A percentile compares a stretch with the other conserved stretches of the same genome.
Evolutionary conservation across 2,888 invertebrate genomes (phyloP).

Genomic region (Callyntrura guangdongensis): DNA sequence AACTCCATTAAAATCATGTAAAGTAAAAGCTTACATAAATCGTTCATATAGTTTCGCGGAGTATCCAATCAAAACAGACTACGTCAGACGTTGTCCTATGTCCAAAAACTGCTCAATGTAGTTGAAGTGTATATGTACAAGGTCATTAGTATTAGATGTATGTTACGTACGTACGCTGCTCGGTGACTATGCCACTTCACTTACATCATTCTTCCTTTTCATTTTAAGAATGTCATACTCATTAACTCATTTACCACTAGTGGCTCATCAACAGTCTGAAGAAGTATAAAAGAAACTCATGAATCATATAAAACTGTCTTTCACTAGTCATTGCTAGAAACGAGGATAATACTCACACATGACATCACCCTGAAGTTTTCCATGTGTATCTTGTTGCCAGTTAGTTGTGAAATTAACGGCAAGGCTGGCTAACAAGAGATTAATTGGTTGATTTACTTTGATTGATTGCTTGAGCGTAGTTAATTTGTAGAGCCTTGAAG

Average conservation of each 20-base stretch:
- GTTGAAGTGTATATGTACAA: not conserved
- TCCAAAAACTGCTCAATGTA: not conserved
- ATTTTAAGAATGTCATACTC: slow-evolving; percentile 18
- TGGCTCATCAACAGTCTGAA: not conserved
- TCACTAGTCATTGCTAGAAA: not conserved
- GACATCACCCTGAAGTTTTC: slow-evolving; percentile 6
- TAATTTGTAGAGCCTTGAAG: slow-evolving; percentile 34
- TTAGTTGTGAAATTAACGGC: not conserved
- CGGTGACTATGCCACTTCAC: not conserved
- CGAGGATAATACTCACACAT: not conserved
- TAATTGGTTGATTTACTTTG: slow-evolving; percentile 33
- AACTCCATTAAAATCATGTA: too few species aligned
- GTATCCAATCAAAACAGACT: too few species aligned
- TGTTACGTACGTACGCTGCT: not conserved
- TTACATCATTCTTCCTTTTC: slow-evolving; percentile 14
- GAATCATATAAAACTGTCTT: slow-evolving; percentile 11
- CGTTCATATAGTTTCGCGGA: too few species aligned
- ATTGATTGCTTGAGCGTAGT: slow-evolving; percentile 24
- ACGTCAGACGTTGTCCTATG: not conserved
- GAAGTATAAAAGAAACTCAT: slow-evolving; percentile 12
- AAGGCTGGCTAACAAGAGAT: slow-evolving; percentile 8
- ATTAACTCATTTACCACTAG: not conserved
- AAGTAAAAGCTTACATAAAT: too few species aligned
- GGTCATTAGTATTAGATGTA: not conserved
- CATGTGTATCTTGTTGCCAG: not conserved